Conservation (phyloP, 2,888 invertebrate genomes). For the Eretmocerus hayati region DNA sequence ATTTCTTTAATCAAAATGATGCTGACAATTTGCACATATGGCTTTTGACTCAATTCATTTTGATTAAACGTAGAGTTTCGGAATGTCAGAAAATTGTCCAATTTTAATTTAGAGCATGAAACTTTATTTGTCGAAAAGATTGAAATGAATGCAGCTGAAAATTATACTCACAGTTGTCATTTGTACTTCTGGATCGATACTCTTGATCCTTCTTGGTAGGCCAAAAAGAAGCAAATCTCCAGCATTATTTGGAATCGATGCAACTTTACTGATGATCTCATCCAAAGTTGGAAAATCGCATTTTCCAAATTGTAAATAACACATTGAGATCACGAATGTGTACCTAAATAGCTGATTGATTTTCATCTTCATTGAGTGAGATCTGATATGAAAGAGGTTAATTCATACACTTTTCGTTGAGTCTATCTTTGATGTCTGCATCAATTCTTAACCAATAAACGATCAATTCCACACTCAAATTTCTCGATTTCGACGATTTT, state of each 20-base stretch:
- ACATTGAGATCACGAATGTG: not conserved
- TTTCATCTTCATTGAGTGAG: not conserved
- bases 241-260: not conserved
- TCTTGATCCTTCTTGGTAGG: not conserved
- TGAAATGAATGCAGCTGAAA: not conserved
- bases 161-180: constrained; percentile 20
- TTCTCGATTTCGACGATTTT: no score
- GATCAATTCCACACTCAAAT: no score
- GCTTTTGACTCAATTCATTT: no score
- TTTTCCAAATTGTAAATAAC: not conserved
- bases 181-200: constrained; percentile 11
- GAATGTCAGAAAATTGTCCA: no score
- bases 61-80: no score
- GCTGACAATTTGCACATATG: no score
- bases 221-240: not conserved
- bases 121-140: not conserved
- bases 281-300: constrained; percentile 5
- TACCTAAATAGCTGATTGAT: not conserved
- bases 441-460: not conserved
- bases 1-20: no score
- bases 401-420: not conserved
- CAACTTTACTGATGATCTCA: not conserved
- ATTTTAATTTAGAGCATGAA: not conserved
- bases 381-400: not conserved
- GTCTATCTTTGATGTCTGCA: not conserved